These are phyloP conservation scores for Charadrius vociferus DNA, from an alignment of 2,113 vertebrate species.

Conservation along the genomic window DNA sequence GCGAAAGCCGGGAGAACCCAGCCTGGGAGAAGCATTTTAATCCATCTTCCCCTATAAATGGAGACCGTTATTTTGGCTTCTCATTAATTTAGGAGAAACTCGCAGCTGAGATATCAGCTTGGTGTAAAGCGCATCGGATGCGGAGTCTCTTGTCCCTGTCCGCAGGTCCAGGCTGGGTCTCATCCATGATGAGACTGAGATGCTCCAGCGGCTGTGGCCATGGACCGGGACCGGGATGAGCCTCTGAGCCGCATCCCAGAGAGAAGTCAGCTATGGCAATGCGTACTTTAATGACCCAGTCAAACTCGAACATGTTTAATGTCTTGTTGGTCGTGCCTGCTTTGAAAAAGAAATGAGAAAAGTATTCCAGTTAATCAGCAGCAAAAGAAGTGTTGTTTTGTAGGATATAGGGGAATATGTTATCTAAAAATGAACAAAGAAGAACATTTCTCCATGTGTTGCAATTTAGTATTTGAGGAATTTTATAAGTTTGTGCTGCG, in stretches of 20 bases:
- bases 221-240: neutral
- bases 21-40: accelerated
- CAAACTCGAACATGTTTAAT: neutral
- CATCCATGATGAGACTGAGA: accelerated
- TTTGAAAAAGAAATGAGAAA: neutral
- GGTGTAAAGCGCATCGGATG: too few relatives aligned
- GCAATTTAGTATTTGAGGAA: neutral
- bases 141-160: accelerated
- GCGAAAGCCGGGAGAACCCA: accelerated
- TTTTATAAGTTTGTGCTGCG: neutral
- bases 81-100: neutral
- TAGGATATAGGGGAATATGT: too few relatives aligned
- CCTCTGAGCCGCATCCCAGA: neutral
- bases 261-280: neutral
- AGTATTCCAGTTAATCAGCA: neutral
- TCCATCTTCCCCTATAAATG: accelerated
- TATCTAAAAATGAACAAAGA: neutral
- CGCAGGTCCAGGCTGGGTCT: neutral
- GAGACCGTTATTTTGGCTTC: accelerated
- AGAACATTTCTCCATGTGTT: neutral
- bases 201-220: neutral
- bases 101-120: neutral
- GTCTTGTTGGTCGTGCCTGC: neutral
- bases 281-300: neutral
- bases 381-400: neutral